Evolutionary conservation across 2,797 vertebrate species (phyloP).

Genomic region (Trichosurus vulpecula): DNA sequence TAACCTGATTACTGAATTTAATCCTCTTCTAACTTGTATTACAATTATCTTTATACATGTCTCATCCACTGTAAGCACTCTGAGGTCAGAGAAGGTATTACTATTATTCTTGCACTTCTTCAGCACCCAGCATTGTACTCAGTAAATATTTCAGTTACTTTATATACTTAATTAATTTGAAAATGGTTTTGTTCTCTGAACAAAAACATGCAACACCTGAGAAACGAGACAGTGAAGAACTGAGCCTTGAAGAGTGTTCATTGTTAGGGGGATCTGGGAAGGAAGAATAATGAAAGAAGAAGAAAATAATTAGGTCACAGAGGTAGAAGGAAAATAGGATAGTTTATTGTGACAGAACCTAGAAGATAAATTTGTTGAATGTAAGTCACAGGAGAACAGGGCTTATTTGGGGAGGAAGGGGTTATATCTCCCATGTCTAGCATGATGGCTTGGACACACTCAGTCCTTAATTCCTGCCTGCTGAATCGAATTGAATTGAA

Average conservation of each 20-base stretch:
- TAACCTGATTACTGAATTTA: background rate
- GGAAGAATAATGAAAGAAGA: slow-evolving; percentile 1
- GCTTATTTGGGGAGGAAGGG: background rate
- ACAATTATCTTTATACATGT: background rate
- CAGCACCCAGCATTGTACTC: background rate
- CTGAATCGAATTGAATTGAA: background rate
- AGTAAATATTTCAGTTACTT: background rate
- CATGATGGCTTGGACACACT: background rate
- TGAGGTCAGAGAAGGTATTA: background rate
- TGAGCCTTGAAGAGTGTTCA: background rate
- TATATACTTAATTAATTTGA: background rate
- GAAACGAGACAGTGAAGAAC: background rate
- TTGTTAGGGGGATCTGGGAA: background rate
- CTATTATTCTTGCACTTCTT: background rate
- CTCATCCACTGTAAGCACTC: background rate
- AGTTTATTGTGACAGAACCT: background rate
- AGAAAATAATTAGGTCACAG: background rate
- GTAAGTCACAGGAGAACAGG: background rate
- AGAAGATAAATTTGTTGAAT: background rate
- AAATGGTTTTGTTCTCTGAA: background rate
- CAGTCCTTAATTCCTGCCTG: slow-evolving; percentile 33
- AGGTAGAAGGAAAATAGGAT: background rate
- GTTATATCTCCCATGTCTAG: background rate
- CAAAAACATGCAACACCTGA: background rate
- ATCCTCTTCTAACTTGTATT: background rate